Conservation (phyloP, 1,140 invertebrate genomes). For the Popillia japonica region DNA sequence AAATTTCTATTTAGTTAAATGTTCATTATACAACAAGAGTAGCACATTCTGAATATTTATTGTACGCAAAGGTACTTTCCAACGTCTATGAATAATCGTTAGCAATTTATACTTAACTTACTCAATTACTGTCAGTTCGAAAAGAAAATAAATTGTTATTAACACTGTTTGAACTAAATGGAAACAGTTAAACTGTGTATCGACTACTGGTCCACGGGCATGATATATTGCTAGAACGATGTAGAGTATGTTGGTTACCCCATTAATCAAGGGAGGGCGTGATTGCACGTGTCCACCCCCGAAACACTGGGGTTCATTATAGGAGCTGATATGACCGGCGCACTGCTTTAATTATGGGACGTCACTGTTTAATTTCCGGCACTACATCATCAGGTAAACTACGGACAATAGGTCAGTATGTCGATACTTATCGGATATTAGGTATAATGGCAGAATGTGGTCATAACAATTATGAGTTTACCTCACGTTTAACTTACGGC, state of each 20-base stretch:
- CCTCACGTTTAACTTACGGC: slow-evolving; percentile 15
- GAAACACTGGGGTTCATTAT: slow-evolving; percentile 51
- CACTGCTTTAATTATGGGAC: slow-evolving; percentile 54
- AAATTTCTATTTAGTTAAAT: too few species aligned
- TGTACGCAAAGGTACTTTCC: background rate
- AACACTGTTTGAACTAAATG: slow-evolving; percentile 17
- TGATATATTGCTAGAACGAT: slow-evolving; percentile 57
- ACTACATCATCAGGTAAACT: slow-evolving; percentile 53
- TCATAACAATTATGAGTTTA: slow-evolving; percentile 34
- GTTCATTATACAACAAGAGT: too few species aligned
- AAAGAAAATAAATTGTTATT: slow-evolving; percentile 29
- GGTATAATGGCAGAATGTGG: slow-evolving; percentile 8
- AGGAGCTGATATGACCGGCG: slow-evolving; percentile 51
- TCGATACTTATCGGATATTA: slow-evolving; percentile 36
- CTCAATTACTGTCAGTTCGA: slow-evolving; percentile 20
- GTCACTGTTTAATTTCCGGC: slow-evolving; percentile 56
- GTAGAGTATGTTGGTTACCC: slow-evolving; percentile 54
- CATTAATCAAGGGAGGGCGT: slow-evolving; percentile 55
- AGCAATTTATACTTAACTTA: background rate
- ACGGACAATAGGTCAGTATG: slow-evolving; percentile 38
- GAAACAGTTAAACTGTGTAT: slow-evolving; percentile 39
- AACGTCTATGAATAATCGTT: background rate
- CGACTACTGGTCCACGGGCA: slow-evolving; percentile 32
- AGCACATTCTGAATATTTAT: background rate
- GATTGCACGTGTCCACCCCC: slow-evolving; percentile 49